Base-by-base conservation (phyloP, 2,113 vertebrate genomes). In the Elanus axillaris region DNA sequence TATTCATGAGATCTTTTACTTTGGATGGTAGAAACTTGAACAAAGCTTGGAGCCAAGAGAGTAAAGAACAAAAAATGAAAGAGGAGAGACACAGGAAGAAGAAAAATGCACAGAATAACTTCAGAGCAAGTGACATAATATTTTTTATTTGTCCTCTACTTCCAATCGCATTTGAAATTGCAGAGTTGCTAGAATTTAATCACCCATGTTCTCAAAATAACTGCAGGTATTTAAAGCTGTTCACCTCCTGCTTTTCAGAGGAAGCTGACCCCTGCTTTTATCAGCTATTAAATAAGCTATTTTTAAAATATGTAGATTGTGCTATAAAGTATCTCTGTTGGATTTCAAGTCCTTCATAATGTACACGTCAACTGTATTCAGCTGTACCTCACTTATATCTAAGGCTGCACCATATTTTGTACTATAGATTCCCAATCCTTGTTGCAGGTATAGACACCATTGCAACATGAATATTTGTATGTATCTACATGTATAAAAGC, bases 141-240 rank as follows among this genome's bases (percentile, higher is more conserved):
- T 95, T 97, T 98, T 97, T 96, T 94, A 94, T 96, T 96, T 97
- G 76, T 87, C 79, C 74, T 88, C 88, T 93, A 63, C 26, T 94
- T 90, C 20, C 40, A 94, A 76, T 92, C 94, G 29, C 78, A 91
- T 96, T 94, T 97, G 92, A 98, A 98, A 96, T 96, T 95, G 94
- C 94, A 90, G 93, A 93, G 82, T 94, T 96, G 95, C 94, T 94
- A 83, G 93, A 97, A 95, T 93, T 88, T 85, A 97, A 96, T 98
- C 90, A 85, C 95, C 71, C 62, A 43, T 75, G 89, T 76, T 96
- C 97, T 95, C 79, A 94, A 91, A 97, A 94, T 96, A 97, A 96
- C 97, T 97, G 90, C 86, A 97, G 86, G 91, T 96, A 95, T 97
- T 92, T 91, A 94, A 93, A 97, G 56, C 64, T 77, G 48, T 80